Conservation (phyloP, 2,113 vertebrate species). For the Fukomys damarensis region DNA sequence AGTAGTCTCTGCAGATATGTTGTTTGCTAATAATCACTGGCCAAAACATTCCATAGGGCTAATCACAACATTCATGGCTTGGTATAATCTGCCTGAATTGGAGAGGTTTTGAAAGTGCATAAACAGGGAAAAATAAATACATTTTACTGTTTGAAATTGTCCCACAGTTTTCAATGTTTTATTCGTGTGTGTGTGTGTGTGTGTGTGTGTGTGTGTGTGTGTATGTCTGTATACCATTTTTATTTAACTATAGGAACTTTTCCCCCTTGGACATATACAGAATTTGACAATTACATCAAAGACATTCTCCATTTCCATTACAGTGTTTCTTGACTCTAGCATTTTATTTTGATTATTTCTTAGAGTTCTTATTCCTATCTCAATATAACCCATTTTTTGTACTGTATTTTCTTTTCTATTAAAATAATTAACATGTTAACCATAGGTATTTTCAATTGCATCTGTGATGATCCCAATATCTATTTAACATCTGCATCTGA, state of each 20-base stretch:
- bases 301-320: background rate
- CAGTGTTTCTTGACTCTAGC: background rate
- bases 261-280: too few relatives aligned
- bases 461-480: background rate
- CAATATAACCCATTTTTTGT: background rate
- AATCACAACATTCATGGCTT: background rate
- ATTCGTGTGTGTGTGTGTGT: background rate
- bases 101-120: background rate
- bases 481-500: background rate
- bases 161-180: background rate
- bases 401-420: background rate
- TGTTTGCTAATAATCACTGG: background rate
- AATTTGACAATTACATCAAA: background rate
- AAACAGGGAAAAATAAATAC: background rate
- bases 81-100: background rate
- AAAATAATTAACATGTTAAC: background rate
- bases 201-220: background rate
- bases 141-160: background rate
- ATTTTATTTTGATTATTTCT: background rate
- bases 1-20: background rate
- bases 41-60: background rate
- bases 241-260: background rate
- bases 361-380: background rate
- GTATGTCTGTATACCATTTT: background rate
- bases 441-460: background rate